These are phyloP conservation scores for Micromussa lordhowensis DNA, from an alignment of 92 coral and sea anemone genomes.

Conservation along the genomic window DNA sequence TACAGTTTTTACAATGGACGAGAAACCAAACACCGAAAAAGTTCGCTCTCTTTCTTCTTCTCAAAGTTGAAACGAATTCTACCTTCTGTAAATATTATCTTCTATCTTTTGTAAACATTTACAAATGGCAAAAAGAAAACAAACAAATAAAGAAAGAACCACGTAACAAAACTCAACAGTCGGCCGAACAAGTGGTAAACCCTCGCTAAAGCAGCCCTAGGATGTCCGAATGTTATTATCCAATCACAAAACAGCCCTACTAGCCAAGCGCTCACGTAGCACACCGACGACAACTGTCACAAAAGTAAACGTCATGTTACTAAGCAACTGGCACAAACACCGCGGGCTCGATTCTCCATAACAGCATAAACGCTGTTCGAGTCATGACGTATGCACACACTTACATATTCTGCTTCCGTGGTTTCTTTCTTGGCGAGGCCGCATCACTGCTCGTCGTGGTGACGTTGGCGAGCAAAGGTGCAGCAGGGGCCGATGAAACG, in stretches of 20 bases:
- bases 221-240: neutral
- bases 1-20: neutral
- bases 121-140: too few species aligned
- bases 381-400: conserved; percentile 30
- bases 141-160: too few species aligned
- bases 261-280: neutral
- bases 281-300: neutral
- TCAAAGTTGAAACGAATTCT: neutral
- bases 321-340: neutral
- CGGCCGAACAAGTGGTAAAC: neutral
- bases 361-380: neutral
- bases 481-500: conserved; percentile 58
- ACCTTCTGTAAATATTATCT: neutral
- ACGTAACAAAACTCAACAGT: neutral
- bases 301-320: neutral
- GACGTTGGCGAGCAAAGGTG: conserved; percentile 50
- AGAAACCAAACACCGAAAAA: neutral
- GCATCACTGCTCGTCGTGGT: conserved; percentile 72
- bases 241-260: neutral
- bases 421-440: conserved; percentile 97
- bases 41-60: neutral
- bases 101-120: too few species aligned
- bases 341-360: neutral
- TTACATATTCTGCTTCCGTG: conserved; percentile 99
- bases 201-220: neutral